Percentiles rank a stretch among this genome's conserved stretches.
phyloP scores from a whole-genome alignment of 1,140 invertebrate genomes.

The Heliconius hermathena region DNA sequence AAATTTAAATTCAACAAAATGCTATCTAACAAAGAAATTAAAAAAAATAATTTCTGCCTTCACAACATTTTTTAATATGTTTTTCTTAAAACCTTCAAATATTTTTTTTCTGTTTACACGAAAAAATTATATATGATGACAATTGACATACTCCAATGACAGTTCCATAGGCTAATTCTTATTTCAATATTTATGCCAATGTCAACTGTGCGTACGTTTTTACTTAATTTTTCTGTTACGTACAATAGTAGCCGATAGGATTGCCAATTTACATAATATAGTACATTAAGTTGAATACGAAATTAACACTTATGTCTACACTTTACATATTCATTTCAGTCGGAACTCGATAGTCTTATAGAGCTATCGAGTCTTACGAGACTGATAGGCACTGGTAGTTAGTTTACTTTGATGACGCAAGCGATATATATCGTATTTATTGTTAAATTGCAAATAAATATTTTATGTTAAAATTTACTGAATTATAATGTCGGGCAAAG shows the following conservation, averaged over 20 bases:
- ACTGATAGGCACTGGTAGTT: not conserved
- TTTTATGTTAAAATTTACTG: conserved; percentile 1
- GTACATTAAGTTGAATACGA: not conserved
- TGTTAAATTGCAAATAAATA: conserved; percentile 14
- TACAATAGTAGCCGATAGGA: not conserved
- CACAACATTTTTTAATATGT: not conserved
- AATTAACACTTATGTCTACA: conserved; percentile 2
- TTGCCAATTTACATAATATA: not conserved
- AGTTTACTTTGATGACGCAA: conserved; percentile 31
- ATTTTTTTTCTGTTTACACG: not conserved
- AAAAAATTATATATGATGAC: not conserved
- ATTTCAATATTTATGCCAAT: not conserved
- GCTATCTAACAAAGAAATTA: not conserved
- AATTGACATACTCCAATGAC: not conserved
- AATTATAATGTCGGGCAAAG: conserved; percentile 48
- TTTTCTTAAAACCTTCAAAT: not conserved
- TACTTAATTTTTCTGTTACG: not conserved
- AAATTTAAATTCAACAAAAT: not conserved
- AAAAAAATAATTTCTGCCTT: not conserved
- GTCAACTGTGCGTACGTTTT: not conserved
- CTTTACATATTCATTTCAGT: conserved; percentile 6
- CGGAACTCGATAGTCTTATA: conserved; percentile 4
- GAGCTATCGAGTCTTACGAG: not conserved
- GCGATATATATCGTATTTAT: conserved; percentile 14
- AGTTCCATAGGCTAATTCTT: not conserved